Percentiles rank a stretch among this genome's conserved stretches.
Conservation (phyloP, 2,797 vertebrate species). For the Tapirus indicus region DNA sequence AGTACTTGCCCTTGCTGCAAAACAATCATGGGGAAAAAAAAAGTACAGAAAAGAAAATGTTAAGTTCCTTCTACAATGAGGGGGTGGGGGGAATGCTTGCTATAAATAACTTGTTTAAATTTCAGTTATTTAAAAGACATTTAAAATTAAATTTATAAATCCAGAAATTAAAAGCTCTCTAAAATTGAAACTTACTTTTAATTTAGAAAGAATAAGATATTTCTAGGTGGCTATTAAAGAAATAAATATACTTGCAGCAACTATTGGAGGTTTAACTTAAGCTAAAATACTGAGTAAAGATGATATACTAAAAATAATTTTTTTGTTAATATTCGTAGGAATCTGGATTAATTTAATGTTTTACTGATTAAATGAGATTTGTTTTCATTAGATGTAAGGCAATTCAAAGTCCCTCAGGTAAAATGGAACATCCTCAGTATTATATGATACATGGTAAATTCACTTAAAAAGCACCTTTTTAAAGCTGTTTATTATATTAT, state of each 20-base stretch:
- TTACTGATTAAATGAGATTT: slow-evolving; percentile 31
- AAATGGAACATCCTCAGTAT: slow-evolving; percentile 21
- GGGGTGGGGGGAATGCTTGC: neutral
- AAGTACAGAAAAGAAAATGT: slow-evolving; percentile 15
- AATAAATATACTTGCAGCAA: slow-evolving; percentile 48
- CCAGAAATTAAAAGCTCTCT: slow-evolving; percentile 15
- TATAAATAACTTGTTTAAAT: neutral
- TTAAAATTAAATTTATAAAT: slow-evolving; percentile 26
- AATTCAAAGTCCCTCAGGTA: slow-evolving; percentile 19
- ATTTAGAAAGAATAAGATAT: slow-evolving; percentile 53
- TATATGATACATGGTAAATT: neutral
- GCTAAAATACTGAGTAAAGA: slow-evolving; percentile 35
- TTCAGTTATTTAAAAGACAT: slow-evolving; percentile 31
- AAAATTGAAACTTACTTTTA: neutral
- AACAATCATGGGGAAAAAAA: slow-evolving; percentile 53
- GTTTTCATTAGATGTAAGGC: slow-evolving; percentile 31
- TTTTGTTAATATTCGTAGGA: neutral
- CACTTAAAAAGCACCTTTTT: neutral
- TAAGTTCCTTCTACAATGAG: slow-evolving; percentile 58
- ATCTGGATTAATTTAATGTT: neutral
- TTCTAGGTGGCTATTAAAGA: slow-evolving; percentile 9
- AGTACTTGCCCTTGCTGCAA: slow-evolving; percentile 94
- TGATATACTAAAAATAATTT: neutral
- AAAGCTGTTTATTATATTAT: neutral
- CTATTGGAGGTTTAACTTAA: neutral